These are phyloP conservation scores for Paratrypauchen microcephalus DNA, from an alignment of 2,797 vertebrate species.

Conservation along the genomic window DNA sequence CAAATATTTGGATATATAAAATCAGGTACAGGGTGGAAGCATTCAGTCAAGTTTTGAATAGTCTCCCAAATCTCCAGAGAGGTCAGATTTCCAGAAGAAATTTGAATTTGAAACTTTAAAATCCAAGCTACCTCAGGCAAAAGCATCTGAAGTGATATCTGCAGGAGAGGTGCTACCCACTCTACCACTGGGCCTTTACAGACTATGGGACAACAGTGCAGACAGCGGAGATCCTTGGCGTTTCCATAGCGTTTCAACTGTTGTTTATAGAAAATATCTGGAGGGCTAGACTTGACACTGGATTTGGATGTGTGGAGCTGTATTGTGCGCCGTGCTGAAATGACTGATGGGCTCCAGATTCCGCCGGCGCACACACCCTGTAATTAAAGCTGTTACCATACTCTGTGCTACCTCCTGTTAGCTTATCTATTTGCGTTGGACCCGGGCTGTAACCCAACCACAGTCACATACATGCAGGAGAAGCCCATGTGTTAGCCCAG, in stretches of 20 bases:
- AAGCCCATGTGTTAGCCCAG: not conserved
- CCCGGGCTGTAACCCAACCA: constrained; percentile 25
- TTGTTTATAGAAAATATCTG: constrained; percentile 47
- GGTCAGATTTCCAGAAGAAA: constrained; percentile 51
- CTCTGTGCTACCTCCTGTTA: constrained; percentile 26
- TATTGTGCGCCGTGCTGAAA: constrained; percentile 19
- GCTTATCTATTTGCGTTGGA: constrained; percentile 55
- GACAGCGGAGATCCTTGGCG: constrained; percentile 13
- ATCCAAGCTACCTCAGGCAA: constrained; percentile 53
- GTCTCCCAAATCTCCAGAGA: constrained; percentile 34
- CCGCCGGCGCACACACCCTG: constrained; percentile 47
- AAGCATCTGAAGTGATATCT: constrained; percentile 52
- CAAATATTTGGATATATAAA: too few relatives aligned
- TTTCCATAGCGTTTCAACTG: constrained; percentile 36
- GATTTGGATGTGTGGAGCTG: constrained; percentile 21
- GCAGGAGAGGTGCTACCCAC: constrained; percentile 42
- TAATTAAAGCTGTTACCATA: constrained; percentile 56
- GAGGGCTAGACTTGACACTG: constrained; percentile 19
- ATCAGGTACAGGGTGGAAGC: too few relatives aligned
- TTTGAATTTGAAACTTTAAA: too few relatives aligned
- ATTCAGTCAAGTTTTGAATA: constrained; percentile 4
- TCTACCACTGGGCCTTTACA: constrained; percentile 15
- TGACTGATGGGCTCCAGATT: constrained; percentile 59
- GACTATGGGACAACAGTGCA: constrained; percentile 38
- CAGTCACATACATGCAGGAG: constrained; percentile 13